These are phyloP conservation scores for Bambusicola thoracicus DNA, from an alignment of 2,113 vertebrate genomes.

Conservation along the genomic window DNA sequence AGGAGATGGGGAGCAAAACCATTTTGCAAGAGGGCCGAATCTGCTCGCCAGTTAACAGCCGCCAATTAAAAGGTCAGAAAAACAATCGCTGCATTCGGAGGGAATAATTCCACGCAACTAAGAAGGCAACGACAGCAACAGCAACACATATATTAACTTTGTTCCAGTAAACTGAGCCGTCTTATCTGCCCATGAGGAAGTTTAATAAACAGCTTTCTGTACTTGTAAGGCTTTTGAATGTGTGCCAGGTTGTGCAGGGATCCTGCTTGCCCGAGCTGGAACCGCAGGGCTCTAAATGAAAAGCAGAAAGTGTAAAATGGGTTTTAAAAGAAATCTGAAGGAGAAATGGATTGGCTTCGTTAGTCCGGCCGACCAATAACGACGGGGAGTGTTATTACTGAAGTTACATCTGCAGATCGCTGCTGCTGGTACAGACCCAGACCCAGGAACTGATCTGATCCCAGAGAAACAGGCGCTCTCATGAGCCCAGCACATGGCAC, in stretches of 20 bases:
- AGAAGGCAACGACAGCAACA: not conserved
- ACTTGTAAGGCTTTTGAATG: not conserved
- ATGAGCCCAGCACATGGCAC: not conserved
- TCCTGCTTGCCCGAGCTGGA: not conserved
- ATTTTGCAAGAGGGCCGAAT: not conserved
- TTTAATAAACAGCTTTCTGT: slow-evolving; percentile 16
- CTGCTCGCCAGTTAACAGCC: not conserved
- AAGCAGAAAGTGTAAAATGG: not conserved
- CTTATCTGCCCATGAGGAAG: not conserved
- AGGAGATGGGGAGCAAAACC: not conserved
- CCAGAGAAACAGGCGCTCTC: not conserved
- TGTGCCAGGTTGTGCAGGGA: not conserved
- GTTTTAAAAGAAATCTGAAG: not conserved
- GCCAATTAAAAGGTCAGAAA: slow-evolving; percentile 37
- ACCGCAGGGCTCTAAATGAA: not conserved
- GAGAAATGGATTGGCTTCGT: not conserved
- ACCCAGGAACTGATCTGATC: not conserved
- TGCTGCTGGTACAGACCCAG: not conserved
- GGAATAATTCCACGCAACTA: slow-evolving; percentile 7
- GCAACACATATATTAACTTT: not conserved
- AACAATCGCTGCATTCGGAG: slow-evolving; percentile 17
- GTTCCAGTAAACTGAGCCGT: not conserved
- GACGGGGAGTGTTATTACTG: fast-evolving
- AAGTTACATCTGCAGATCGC: not conserved
- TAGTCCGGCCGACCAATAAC: not conserved